Base-by-base conservation (phyloP, 2,888 invertebrate species). In the Dolichomitus sp. region DNA sequence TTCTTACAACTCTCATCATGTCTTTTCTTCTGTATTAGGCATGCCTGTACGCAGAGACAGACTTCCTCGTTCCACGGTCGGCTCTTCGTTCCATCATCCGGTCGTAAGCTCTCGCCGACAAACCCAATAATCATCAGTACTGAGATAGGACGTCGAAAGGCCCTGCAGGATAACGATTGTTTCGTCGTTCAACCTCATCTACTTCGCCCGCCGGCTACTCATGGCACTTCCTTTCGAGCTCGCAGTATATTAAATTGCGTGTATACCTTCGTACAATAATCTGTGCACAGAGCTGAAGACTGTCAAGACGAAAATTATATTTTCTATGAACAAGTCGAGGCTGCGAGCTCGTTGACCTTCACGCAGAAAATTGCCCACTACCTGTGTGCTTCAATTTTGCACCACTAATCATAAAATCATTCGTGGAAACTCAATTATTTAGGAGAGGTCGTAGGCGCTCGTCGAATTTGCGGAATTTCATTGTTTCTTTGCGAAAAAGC, bases 61-160 rank as follows among this genome's bases (percentile, higher is more conserved):
- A 80, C 69, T 82, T 82, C 82, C 82, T 82, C 57, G 79, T 82
- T 82, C 75, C 69, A 70, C 37, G 37, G 59, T 17, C 52, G 52
- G n/a, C 14, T 48, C 59, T 59, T 59, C 77, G 63, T 77, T 81
- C 63, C 73, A 77, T 81, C 81, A 73, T 81, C 77, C 81, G 73
- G 81, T 78, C 77, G 77, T 68, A 68, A 81, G 77, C 72, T 42
- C 27, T n/a, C 27, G 42, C 68, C 27, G 45, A 42, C 68, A 68
- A 73, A 73, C 45, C 68, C 73, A 81, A 77, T 81, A 81, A 81
- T 81, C 81, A 81, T 69, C 77, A 48, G 45, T 48, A 30, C 61
- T 27, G 17, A 57, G 72, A 63, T 27, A 23, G 4, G 54, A 23
- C 66, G 54, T 37, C 66, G 61, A 54, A 59, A 65, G 68, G 61